Conservation (phyloP, 2,113 vertebrate species). For the Phyllostomus hastatus region DNA sequence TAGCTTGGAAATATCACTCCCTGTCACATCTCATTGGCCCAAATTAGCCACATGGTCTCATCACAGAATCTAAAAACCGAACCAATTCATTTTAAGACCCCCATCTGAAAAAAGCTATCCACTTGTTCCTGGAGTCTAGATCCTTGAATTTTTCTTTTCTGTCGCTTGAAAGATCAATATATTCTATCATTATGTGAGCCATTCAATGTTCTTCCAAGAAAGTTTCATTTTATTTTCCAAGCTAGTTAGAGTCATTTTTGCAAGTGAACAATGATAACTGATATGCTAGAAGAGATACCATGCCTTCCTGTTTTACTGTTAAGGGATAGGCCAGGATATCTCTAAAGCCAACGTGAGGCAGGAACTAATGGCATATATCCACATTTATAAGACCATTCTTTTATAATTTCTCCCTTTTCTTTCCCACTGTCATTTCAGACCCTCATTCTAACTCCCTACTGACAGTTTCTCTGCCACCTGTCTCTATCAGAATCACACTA, state of each 20-base stretch:
- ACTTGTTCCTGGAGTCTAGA: not conserved
- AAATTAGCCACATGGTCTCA: not conserved
- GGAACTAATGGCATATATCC: not conserved
- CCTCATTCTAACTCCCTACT: not conserved
- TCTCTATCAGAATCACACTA: not conserved
- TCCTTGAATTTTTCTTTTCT: not conserved
- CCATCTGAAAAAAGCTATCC: not conserved
- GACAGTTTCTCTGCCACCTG: not conserved
- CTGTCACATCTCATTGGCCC: not conserved
- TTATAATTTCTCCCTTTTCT: not conserved
- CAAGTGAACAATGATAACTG: not conserved
- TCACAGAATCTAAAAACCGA: not conserved
- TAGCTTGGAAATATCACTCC: not conserved
- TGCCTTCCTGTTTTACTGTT: not conserved
- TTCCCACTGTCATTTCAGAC: not conserved
- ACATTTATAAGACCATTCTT: not conserved
- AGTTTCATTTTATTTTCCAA: not conserved
- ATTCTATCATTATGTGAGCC: not conserved
- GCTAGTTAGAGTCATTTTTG: not conserved
- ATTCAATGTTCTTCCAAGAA: not conserved
- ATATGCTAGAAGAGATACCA: not conserved
- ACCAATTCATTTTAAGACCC: not conserved
- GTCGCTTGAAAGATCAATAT: not conserved
- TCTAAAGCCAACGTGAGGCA: not conserved
- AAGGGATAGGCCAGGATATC: not conserved